These are phyloP conservation scores for Cremastobaeus sp. DNA, from an alignment of 2,888 invertebrate genomes.

Conservation along the genomic window DNA sequence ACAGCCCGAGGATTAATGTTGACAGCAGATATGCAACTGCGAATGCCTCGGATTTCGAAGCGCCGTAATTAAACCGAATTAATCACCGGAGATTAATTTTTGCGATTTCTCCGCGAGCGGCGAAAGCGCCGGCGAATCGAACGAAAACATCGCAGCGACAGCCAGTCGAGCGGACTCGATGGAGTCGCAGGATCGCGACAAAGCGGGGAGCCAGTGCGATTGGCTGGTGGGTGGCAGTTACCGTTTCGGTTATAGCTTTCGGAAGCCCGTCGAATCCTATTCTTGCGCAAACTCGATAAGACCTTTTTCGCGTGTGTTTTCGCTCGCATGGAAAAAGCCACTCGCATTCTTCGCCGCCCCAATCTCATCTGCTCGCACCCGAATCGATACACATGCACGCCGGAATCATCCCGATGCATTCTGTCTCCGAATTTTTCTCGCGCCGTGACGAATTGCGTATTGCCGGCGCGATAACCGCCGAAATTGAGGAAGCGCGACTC, in stretches of 20 bases:
- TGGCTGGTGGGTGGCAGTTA: conserved; percentile 78
- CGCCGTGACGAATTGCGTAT: conserved; percentile 37
- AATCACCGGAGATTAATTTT: conserved; percentile 25
- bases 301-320: conserved; percentile 72
- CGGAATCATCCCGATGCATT: conserved; percentile 38
- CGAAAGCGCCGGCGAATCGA: too few relatives aligned
- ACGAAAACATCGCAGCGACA: too few relatives aligned
- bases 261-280: conserved; percentile 78
- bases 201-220: conserved; percentile 77
- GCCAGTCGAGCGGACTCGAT: conserved; percentile 50
- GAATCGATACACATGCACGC: conserved; percentile 46
- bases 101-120: too few relatives aligned
- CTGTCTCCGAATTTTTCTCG: conserved; percentile 36
- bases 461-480: conserved; percentile 12
- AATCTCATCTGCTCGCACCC: conserved; percentile 42
- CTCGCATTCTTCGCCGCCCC: conserved; percentile 38
- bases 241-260: conserved; percentile 79
- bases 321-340: conserved; percentile 67
- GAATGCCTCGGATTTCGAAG: conserved; percentile 30
- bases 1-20: conserved; percentile 45
- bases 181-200: conserved; percentile 56
- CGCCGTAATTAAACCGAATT: conserved; percentile 36
- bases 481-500: conserved; percentile 22
- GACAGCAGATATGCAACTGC: conserved; percentile 45
- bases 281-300: conserved; percentile 79